phyloP scores from a whole-genome alignment of 1,140 invertebrate genomes.

The Meloidogyne hapla region DNA sequence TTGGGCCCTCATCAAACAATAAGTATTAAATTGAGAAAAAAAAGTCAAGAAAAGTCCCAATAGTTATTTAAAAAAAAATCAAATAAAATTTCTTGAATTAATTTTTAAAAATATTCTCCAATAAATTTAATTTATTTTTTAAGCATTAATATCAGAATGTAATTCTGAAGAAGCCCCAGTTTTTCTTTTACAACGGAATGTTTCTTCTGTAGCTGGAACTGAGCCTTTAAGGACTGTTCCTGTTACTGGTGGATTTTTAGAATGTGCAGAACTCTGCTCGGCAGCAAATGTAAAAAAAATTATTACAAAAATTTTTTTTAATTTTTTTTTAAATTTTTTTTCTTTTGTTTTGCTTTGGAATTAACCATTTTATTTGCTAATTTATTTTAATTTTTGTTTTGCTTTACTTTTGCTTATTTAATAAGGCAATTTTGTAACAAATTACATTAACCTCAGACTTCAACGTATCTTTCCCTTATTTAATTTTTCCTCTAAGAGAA shows the following conservation, averaged over 20 bases:
- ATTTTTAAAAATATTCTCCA: too few relatives aligned
- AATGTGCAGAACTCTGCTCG: constrained; percentile 60
- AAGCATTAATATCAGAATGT: constrained; percentile 44
- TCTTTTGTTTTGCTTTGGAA: background rate
- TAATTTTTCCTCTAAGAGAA: too few relatives aligned
- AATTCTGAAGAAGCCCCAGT: constrained; percentile 41
- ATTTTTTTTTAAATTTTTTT: background rate
- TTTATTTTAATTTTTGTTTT: background rate
- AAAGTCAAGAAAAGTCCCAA: too few relatives aligned
- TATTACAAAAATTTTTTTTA: too few relatives aligned
- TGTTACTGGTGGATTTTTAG: constrained; percentile 43
- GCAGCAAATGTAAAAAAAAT: constrained; percentile 51
- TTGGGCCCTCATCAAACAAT: too few relatives aligned
- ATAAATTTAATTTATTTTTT: constrained; percentile 16
- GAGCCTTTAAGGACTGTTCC: constrained; percentile 50
- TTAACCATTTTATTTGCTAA: background rate
- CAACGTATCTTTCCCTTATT: too few relatives aligned
- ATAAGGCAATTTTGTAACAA: too few relatives aligned
- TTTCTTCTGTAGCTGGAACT: constrained; percentile 32
- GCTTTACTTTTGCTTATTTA: too few relatives aligned
- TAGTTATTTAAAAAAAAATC: too few relatives aligned
- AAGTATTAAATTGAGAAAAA: too few relatives aligned
- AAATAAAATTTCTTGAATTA: too few relatives aligned
- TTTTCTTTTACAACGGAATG: constrained; percentile 63
- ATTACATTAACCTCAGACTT: too few relatives aligned